Conservation (phyloP, 2,888 invertebrate species). For the Luffia ferchaultella region DNA sequence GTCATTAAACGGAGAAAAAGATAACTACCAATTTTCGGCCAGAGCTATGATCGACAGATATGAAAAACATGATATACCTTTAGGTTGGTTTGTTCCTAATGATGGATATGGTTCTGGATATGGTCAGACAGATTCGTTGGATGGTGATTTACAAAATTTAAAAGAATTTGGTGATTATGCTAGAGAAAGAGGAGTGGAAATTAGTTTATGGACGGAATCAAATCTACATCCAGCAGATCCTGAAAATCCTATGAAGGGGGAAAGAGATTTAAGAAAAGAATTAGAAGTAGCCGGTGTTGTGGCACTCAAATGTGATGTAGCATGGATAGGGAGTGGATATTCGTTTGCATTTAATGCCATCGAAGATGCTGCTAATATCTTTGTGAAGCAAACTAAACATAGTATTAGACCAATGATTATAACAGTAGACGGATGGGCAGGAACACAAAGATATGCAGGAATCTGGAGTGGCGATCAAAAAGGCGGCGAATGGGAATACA, state of each 20-base stretch:
- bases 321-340: slow-evolving; percentile 52
- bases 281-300: slow-evolving; percentile 38
- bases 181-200: slow-evolving; percentile 38
- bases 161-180: slow-evolving; percentile 40
- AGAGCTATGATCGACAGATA: slow-evolving; percentile 55
- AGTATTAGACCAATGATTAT: slow-evolving; percentile 38
- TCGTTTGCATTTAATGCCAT: slow-evolving; percentile 48
- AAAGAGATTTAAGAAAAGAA: slow-evolving; percentile 47
- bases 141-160: slow-evolving; percentile 48
- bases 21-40: slow-evolving; percentile 56
- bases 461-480: slow-evolving; percentile 54
- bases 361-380: slow-evolving; percentile 38
- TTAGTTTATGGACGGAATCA: slow-evolving; percentile 52
- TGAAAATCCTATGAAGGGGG: slow-evolving; percentile 45
- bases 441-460: slow-evolving; percentile 47
- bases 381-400: slow-evolving; percentile 26
- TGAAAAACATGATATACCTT: slow-evolving; percentile 40
- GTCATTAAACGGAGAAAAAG: slow-evolving; percentile 50
- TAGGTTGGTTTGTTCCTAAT: slow-evolving; percentile 56
- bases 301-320: slow-evolving; percentile 54
- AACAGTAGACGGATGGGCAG: slow-evolving; percentile 57
- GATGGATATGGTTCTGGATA: slow-evolving; percentile 56
- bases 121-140: slow-evolving; percentile 45
- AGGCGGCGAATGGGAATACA: slow-evolving; percentile 57
- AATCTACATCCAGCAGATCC: slow-evolving; percentile 44